Evolutionary conservation across 2,797 vertebrate species (phyloP).

Genomic region (Cryptoprocta ferox): DNA sequence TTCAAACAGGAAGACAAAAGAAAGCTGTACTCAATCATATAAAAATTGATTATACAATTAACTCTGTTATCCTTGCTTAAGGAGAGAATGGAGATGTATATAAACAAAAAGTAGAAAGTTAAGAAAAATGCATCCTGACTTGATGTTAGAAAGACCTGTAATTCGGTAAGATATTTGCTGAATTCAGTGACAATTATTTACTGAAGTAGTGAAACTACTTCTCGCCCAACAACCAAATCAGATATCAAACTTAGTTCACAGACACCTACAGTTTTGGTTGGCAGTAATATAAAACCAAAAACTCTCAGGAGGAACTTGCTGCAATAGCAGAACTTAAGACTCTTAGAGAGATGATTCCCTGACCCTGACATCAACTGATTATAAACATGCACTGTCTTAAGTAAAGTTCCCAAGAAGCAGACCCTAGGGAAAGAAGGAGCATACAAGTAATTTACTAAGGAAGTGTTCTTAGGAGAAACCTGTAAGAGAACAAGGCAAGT

Average conservation of each 20-base stretch:
- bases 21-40: background rate
- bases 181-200: slow-evolving; percentile 44
- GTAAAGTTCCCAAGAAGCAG: background rate
- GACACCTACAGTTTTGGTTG: background rate
- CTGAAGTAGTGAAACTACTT: slow-evolving; percentile 15
- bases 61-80: slow-evolving; percentile 22
- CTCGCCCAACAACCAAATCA: background rate
- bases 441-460: background rate
- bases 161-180: background rate
- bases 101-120: background rate
- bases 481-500: background rate
- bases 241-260: background rate
- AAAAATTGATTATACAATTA: slow-evolving; percentile 56
- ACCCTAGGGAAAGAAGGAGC: background rate
- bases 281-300: background rate
- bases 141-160: slow-evolving; percentile 1
- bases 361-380: background rate
- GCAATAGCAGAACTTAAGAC: background rate
- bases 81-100: background rate
- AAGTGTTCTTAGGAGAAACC: background rate
- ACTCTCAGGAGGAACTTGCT: background rate
- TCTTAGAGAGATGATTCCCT: background rate
- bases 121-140: slow-evolving; percentile 5
- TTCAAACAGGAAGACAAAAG: slow-evolving; percentile 48
- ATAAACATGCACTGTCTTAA: slow-evolving; percentile 18